Evolutionary conservation across 1,140 invertebrate species (phyloP).

Genomic region (Oreohelix idahoensis): DNA sequence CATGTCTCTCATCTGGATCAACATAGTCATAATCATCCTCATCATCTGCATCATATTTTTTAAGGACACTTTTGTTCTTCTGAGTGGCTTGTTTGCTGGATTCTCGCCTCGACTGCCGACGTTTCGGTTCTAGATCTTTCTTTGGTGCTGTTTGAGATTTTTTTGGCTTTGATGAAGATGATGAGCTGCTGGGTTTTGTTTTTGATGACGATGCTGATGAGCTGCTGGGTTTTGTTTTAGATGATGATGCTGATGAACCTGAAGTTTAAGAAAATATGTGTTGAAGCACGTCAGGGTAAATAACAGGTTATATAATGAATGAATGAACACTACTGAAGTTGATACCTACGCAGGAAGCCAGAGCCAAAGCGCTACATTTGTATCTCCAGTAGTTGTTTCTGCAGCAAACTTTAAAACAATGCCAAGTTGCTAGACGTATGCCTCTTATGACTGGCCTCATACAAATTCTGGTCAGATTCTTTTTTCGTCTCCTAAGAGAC

Average conservation of each 20-base stretch:
- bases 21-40: slow-evolving; percentile 15
- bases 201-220: background rate
- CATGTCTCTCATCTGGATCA: background rate
- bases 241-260: background rate
- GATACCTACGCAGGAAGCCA: too few species aligned
- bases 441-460: too few species aligned
- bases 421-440: too few species aligned
- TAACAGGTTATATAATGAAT: too few species aligned
- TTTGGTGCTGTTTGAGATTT: background rate
- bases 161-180: background rate
- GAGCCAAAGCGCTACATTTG: too few species aligned
- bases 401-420: too few species aligned
- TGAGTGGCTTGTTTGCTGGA: slow-evolving; percentile 21
- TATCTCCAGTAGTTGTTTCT: too few species aligned
- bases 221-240: background rate
- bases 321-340: too few species aligned
- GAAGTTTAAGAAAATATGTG: too few species aligned
- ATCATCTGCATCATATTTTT: slow-evolving; percentile 37
- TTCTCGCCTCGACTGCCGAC: background rate
- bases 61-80: slow-evolving; percentile 25
- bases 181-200: background rate
- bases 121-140: background rate
- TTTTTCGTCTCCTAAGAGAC: too few species aligned
- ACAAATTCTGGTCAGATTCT: too few species aligned
- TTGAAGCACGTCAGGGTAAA: too few species aligned